Base-by-base conservation (phyloP, 1,140 invertebrate genomes). In the Cyphomyrmex costatus region DNA sequence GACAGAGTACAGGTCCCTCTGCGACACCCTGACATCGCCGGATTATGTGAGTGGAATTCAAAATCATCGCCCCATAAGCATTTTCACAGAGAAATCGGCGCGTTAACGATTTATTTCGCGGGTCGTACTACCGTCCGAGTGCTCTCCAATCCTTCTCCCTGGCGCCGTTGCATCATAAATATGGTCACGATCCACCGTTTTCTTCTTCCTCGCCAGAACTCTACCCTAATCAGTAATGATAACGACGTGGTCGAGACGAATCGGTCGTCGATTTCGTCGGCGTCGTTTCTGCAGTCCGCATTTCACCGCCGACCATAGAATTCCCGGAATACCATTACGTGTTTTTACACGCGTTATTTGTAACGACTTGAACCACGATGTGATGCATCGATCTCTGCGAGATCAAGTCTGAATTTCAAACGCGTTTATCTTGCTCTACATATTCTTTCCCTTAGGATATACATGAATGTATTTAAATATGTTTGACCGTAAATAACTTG, bases 31-130 rank as follows among this genome's bases (percentile, higher is more conserved):
- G 88, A 87, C 88, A 84, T 90, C 86, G 79, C 58, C 61, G 42
- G n/a, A 30, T 58, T 49, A 19, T 85, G 89, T 85, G 89, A 89
- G 36, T 70, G 68, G 91, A 92, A 92, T 92, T 89, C 80, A 73
- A 86, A 92, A 91, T 90, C 76, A 4, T 6, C 60, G 30, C 3
- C 76, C 63, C 65, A 36, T 85, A 77, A 60, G 61, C 85, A 73
- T 80, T 85, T 60, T 71, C 88, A 53, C 33, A 46, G 68, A 83
- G 90, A 90, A 90, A 92, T 90, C 88, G 89, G 83, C 85, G 36
- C 82, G 88, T 90, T 90, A 92, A 92, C 91, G 90, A 92, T 92
- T 92, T 92, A 92, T 90, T 91, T 91, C 89, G 90, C 87, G 74
- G 80, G 63, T 42, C 84, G 85, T 60, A 68, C 24, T 53, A 46